These are phyloP conservation scores for Barnardius zonarius DNA, from an alignment of 2,113 vertebrate genomes.

Conservation along the genomic window DNA sequence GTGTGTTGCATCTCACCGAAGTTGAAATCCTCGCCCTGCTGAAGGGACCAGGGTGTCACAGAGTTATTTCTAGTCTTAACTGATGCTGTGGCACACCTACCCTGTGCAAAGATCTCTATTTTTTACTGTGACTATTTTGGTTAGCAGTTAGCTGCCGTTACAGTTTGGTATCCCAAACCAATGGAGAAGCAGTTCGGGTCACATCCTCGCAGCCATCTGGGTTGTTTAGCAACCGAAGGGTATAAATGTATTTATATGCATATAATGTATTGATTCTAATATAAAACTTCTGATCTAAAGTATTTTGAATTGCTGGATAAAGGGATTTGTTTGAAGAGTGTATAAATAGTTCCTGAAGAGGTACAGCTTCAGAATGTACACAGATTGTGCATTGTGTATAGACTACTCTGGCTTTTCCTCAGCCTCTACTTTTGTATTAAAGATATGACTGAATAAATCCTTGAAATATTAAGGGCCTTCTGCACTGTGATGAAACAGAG, in stretches of 20 bases:
- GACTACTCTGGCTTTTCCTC: constrained; percentile 67
- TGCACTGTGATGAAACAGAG: constrained; percentile 71
- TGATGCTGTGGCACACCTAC: constrained; percentile 4
- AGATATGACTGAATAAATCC: constrained; percentile 63
- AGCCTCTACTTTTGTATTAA: constrained; percentile 68
- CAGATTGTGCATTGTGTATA: constrained; percentile 66
- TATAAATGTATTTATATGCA: constrained; percentile 66
- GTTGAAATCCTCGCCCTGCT: not conserved
- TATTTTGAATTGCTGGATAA: constrained; percentile 64
- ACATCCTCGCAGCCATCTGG: constrained; percentile 37
- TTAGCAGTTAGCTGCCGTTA: constrained; percentile 21
- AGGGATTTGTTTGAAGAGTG: constrained; percentile 63
- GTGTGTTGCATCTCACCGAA: constrained; percentile 21
- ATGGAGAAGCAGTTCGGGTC: constrained; percentile 49
- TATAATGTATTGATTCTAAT: constrained; percentile 63
- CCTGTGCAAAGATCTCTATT: constrained; percentile 1
- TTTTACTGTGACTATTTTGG: not conserved
- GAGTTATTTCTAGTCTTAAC: constrained; percentile 32
- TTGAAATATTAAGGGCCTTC: constrained; percentile 65
- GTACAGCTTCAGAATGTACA: constrained; percentile 68
- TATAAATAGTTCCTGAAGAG: constrained; percentile 56
- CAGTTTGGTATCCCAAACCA: not conserved
- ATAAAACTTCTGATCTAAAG: constrained; percentile 65
- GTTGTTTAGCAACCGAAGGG: constrained; percentile 58
- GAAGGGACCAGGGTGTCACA: not conserved